A percentile compares a stretch with the other conserved stretches of the same genome.
phyloP scores from a whole-genome alignment of 2,113 vertebrate species.

The Pedetes capensis region DNA sequence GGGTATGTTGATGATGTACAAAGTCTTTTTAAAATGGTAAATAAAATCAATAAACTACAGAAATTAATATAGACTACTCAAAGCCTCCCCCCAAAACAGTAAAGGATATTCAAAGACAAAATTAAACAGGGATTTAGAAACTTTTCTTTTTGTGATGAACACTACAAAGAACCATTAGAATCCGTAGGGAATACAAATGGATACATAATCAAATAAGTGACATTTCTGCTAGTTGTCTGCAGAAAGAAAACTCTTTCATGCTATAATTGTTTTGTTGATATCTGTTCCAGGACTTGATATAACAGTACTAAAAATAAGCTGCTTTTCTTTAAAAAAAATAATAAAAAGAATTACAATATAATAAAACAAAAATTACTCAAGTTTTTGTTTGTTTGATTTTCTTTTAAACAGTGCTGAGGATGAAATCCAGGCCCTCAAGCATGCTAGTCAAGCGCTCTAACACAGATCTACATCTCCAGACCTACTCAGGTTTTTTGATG shows the following conservation, averaged over 20 bases:
- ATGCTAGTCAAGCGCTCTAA: background rate
- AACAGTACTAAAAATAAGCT: background rate
- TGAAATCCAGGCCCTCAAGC: background rate
- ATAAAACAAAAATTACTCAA: constrained; percentile 1
- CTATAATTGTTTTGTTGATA: background rate
- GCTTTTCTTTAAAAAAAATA: background rate
- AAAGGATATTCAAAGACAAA: constrained; percentile 39
- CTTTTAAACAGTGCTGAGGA: background rate
- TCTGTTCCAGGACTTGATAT: background rate
- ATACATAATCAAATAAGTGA: background rate
- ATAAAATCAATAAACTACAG: constrained; percentile 18
- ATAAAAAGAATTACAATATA: background rate
- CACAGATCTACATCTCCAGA: no score
- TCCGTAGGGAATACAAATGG: background rate
- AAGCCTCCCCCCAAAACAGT: background rate
- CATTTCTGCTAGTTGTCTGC: background rate
- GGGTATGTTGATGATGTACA: background rate
- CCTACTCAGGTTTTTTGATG: background rate
- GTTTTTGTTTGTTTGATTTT: background rate
- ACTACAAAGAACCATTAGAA: background rate
- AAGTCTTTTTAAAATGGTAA: background rate
- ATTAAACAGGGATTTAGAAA: background rate
- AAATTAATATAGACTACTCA: constrained; percentile 6
- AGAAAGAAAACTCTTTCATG: constrained; percentile 8
- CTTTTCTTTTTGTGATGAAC: constrained; percentile 8